Conservation (phyloP, 2,888 invertebrate species). For the Acleris holmiana region DNA sequence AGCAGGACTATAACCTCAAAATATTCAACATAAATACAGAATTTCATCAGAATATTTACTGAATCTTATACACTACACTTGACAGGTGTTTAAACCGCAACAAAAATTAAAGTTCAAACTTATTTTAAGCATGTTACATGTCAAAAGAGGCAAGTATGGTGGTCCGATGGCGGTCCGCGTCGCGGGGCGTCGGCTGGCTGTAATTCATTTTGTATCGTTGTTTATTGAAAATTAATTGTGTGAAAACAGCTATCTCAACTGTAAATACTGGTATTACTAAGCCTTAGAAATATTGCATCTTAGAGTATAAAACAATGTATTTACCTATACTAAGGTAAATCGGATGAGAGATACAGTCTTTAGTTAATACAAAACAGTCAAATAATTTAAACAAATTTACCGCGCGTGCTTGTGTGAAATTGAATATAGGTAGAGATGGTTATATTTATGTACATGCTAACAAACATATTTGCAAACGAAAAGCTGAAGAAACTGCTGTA, state of each 20-base stretch:
- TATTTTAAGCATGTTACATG: conserved; percentile 46
- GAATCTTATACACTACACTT: conserved; percentile 14
- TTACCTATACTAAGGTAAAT: no score
- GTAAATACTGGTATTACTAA: conserved; percentile 44
- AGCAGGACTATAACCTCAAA: no score
- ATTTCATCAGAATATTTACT: not conserved
- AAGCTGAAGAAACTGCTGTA: not conserved
- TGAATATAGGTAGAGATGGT: no score
- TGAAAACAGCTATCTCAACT: conserved; percentile 60
- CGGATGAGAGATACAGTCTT: no score
- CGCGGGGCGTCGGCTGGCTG: conserved; percentile 57
- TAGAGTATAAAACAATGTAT: not conserved
- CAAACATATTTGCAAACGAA: no score
- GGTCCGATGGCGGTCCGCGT: conserved; percentile 56
- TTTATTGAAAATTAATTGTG: conserved; percentile 76
- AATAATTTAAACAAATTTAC: no score
- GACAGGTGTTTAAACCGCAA: conserved; percentile 42
- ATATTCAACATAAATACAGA: no score
- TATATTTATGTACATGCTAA: no score
- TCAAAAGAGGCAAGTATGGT: conserved; percentile 54
- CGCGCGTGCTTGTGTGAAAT: no score
- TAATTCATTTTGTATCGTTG: conserved; percentile 64
- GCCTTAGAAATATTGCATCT: conserved; percentile 35
- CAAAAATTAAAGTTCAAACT: conserved; percentile 28
- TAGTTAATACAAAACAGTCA: no score